Percentiles rank a stretch among this genome's conserved stretches.
Evolutionary conservation across 2,888 invertebrate genomes (phyloP).

Genomic region (Pandemis cinnamomeana): DNA sequence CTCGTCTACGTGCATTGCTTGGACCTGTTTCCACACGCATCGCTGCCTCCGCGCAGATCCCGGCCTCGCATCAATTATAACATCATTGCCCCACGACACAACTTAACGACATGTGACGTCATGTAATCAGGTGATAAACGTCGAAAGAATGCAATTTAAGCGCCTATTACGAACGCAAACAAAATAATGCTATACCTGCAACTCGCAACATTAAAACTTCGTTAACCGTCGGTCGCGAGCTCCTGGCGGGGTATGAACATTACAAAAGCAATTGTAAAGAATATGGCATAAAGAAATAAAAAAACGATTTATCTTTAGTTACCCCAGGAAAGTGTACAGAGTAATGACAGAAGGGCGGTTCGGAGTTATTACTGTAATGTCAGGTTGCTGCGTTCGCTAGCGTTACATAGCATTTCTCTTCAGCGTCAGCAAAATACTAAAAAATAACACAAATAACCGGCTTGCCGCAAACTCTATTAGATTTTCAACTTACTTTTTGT

Average conservation of each 20-base stretch:
- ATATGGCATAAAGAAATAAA: constrained; percentile 64
- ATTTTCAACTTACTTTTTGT: constrained; percentile 81
- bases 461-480: constrained; percentile 83
- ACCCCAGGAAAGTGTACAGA: constrained; percentile 75
- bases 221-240: constrained; percentile 46
- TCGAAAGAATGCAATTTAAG: constrained; percentile 33
- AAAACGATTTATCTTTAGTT: constrained; percentile 66
- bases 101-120: constrained; percentile 32
- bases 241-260: constrained; percentile 45
- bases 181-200: constrained; percentile 40
- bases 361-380: constrained; percentile 80
- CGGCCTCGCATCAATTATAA: constrained; percentile 44
- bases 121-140: constrained; percentile 42
- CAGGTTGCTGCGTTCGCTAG: constrained; percentile 77
- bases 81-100: constrained; percentile 46
- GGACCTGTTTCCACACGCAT: constrained; percentile 61
- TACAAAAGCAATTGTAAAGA: constrained; percentile 63
- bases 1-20: constrained; percentile 41
- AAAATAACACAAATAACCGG: constrained; percentile 79
- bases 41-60: constrained; percentile 47
- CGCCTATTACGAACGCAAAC: constrained; percentile 47
- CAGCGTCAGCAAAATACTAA: constrained; percentile 69
- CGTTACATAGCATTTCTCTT: constrained; percentile 79
- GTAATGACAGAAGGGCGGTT: constrained; percentile 81
- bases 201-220: constrained; percentile 51